Conservation (phyloP, 2,113 vertebrate genomes). For the Megaleporinus macrocephalus region DNA sequence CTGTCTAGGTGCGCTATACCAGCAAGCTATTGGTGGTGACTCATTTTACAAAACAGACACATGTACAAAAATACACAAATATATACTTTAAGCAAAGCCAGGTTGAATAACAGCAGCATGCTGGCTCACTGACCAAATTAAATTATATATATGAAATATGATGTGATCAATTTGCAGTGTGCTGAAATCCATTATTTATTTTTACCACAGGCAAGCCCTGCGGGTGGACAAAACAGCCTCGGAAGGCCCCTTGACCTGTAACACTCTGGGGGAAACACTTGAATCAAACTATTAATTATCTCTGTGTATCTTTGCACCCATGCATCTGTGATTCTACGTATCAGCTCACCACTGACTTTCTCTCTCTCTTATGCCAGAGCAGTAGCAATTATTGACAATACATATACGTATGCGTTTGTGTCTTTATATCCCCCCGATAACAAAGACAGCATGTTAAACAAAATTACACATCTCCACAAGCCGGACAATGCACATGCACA, state of each 20-base stretch:
- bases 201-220: no score
- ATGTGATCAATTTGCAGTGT: background rate
- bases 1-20: no score
- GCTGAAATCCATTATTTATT: background rate
- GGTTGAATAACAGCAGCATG: background rate
- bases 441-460: slow-evolving; percentile 18
- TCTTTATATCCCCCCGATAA: background rate
- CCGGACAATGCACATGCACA: background rate
- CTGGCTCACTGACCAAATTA: background rate
- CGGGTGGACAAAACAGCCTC: no score
- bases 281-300: no score
- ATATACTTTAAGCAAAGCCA: no score
- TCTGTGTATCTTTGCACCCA: background rate
- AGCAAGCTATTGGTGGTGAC: no score
- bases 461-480: background rate
- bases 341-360: background rate
- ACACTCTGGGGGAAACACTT: no score
- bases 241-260: no score
- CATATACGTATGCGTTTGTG: background rate
- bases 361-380: slow-evolving; percentile 1
- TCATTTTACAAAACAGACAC: no score
- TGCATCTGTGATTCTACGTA: background rate
- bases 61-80: no score
- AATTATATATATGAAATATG: no score
- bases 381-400: background rate